Conservation (phyloP, 2,797 vertebrate genomes). For the Corythornis leucogaster region DNA sequence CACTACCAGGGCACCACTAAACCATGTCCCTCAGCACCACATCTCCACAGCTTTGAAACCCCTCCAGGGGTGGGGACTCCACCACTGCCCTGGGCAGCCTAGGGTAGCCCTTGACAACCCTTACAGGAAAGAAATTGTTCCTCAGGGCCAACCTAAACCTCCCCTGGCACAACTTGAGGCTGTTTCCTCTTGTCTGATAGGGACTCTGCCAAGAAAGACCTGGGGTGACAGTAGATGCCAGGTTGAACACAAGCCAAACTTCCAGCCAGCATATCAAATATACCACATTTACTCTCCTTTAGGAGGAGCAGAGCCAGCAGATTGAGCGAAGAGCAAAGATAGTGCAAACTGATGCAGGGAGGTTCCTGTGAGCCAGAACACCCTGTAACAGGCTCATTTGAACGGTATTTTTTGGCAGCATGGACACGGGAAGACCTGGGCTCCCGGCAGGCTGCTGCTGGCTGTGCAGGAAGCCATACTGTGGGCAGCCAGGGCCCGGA, state of each 20-base stretch:
- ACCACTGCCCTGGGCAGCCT: too few species aligned
- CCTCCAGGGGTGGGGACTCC: too few species aligned
- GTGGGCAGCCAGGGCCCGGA: neutral
- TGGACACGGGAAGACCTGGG: neutral
- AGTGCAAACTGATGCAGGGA: accelerated
- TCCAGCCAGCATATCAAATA: neutral
- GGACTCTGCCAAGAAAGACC: neutral
- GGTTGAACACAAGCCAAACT: neutral
- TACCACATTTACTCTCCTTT: neutral
- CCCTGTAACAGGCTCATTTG: neutral
- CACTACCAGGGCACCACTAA: too few species aligned
- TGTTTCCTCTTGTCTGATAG: neutral
- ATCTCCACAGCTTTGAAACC: too few species aligned
- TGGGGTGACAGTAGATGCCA: neutral
- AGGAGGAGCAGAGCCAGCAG: neutral
- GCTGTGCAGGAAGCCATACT: neutral
- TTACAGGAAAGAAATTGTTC: too few species aligned
- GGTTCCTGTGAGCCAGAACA: neutral
- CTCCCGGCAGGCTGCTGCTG: neutral
- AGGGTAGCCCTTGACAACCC: too few species aligned
- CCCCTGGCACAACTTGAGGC: neutral
- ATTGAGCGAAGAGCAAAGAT: neutral
- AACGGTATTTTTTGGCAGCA: neutral
- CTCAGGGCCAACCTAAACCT: neutral
- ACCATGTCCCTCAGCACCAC: too few species aligned